Base-by-base conservation (phyloP, 2,888 invertebrate genomes). In the Onthophagus sagittarius region DNA sequence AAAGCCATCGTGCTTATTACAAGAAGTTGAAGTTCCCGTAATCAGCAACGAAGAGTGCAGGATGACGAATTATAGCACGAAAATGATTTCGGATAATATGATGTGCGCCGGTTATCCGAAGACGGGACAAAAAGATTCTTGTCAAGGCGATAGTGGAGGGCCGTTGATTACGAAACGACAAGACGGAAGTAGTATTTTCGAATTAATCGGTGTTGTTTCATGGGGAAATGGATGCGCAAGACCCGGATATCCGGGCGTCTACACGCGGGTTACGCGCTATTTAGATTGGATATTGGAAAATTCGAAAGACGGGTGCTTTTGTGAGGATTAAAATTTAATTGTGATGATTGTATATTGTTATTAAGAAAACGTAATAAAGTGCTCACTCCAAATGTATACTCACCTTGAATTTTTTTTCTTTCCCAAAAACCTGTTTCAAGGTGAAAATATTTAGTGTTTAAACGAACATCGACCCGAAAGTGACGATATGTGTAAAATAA, bases 141-240 rank as follows among this genome's bases (percentile, higher is more conserved):
- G 94, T 82, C 94, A 94, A 89, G 93, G 93, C n/a, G 93, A 93
- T 85, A 93, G 93, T 82, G 94, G 93, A 69, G 90, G 95, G 11
- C 95, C 95, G 15, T 86, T 95, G 70, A 90, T 94, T 75, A 87
- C 92, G 0, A 89, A 90, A 85, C 89, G 39, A 53, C 9, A 88
- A 88, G 74, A 79, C 77, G 90, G 92, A 79, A 92, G 93, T 79
- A 92, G 93, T 79, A 90, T 91, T 80, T 94, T 92, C 83, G 94
- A 95, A 85, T 86, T 94, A 78, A 94, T 95, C 82, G 92, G 93
- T 11, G 89, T 96, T 14, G 95, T 95, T 0, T 95, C 95, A 0
- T 96, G 95, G 95, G 95, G 95, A 39, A 94, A 95, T 81, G 95
- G 95, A 15, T 96, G 95, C 82, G 95, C 94, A 0, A 88, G 95